Evolutionary conservation across 1,140 invertebrate genomes (phyloP).

Genomic region (Ips nitidus): DNA sequence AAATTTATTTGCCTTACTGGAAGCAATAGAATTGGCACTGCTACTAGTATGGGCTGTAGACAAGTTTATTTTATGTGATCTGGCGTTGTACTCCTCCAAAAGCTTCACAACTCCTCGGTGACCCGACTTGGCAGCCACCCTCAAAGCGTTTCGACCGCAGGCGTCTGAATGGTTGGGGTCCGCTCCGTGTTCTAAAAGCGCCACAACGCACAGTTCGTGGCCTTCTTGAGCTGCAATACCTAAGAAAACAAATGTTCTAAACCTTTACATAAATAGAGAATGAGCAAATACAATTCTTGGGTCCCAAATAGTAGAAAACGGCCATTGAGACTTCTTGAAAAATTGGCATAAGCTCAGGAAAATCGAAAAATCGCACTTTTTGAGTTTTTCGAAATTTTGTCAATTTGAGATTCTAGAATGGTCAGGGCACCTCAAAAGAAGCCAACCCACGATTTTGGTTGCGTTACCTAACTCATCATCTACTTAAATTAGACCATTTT

Average conservation of each 20-base stretch:
- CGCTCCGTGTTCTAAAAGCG: slow-evolving; percentile 83
- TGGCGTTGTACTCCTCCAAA: slow-evolving; percentile 59
- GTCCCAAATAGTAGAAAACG: too few species aligned
- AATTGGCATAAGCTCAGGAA: too few species aligned
- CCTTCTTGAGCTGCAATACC: slow-evolving; percentile 86
- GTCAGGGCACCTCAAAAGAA: too few species aligned
- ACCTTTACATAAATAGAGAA: too few species aligned
- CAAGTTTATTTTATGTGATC: slow-evolving; percentile 39
- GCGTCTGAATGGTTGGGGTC: slow-evolving; percentile 92
- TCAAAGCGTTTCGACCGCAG: slow-evolving; percentile 78
- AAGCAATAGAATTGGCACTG: slow-evolving; percentile 63
- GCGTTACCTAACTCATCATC: too few species aligned
- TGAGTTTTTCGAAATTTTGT: too few species aligned
- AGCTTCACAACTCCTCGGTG: slow-evolving; percentile 71
- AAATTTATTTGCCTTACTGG: slow-evolving; percentile 47
- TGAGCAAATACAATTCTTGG: too few species aligned
- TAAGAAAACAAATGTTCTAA: slow-evolving; percentile 42
- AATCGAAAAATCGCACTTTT: too few species aligned
- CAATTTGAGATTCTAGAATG: too few species aligned
- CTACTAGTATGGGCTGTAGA: slow-evolving; percentile 53
- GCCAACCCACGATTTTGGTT: too few species aligned
- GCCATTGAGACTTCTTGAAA: too few species aligned
- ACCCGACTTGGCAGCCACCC: slow-evolving; percentile 77
- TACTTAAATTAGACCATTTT: too few species aligned
- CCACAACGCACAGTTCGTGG: slow-evolving; percentile 86